Base-by-base conservation (phyloP, 2,113 vertebrate genomes). In the Panurus biarmicus region DNA sequence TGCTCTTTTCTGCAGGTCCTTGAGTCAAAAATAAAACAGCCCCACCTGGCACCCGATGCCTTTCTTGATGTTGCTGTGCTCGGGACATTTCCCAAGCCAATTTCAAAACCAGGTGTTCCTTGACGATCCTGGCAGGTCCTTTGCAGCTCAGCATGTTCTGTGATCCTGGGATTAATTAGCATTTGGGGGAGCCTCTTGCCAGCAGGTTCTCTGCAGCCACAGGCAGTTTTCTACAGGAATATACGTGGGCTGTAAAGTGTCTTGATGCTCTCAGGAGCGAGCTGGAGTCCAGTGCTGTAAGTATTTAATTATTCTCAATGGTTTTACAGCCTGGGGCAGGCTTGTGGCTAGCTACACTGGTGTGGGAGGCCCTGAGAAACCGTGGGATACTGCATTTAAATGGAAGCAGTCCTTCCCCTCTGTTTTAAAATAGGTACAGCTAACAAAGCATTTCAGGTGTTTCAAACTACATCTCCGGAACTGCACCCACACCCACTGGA, bases 261-360 rank as follows among this genome's bases (percentile, higher is more conserved):
- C 77, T 88, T 38, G n/a, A 17, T 60, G 73, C 57, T 82, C 71
- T 87, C 71, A 44, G n/a, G 65, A 71, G 51, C 12, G 7, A 69
- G 33, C 54, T 56, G 79, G 22, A 79, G 58, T 86, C 75, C 80
- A 70, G 67, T 29, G 24, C 51, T 67, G 10, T 53, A 67, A 90
- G 65, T 78, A 47, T 75, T 85, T 95, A 93, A 96, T 95, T 83
- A 82, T 23, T 77, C 74, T 80, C 70, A 85, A 38, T 64, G 57
- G 64, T 57, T 94, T 87, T 51, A 89, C 0, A 1, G 74, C 93
- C 88, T 62, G 33, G n/a, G 65, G 91, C 86, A 85, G 70, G 65
- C 66, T 81, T 78, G 72, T 70, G 71, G 85, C 70, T 45, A 57
- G 58, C 85, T 83, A 40, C 36, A 11, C 4, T 40, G 54, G 38